These are phyloP conservation scores for Scelioninae gen. 1 DNA, from an alignment of 2,888 invertebrate genomes.

Conservation along the genomic window DNA sequence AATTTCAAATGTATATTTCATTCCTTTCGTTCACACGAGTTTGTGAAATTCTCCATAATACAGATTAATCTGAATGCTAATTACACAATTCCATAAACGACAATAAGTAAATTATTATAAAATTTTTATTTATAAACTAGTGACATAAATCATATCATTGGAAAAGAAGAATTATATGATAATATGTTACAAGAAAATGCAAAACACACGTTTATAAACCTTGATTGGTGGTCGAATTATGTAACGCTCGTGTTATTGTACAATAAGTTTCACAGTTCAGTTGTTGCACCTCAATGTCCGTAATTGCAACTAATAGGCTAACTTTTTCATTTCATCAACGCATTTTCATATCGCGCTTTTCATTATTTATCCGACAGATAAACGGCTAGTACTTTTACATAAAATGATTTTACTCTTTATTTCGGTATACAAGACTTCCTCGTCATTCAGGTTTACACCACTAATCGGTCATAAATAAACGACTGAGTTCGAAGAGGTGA, in stretches of 20 bases:
- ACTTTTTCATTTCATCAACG: constrained; percentile 12
- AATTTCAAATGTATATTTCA: too few species aligned
- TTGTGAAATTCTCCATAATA: too few species aligned
- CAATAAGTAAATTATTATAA: too few species aligned
- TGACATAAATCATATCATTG: background rate
- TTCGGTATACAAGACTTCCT: background rate
- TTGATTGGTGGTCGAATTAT: constrained; percentile 25
- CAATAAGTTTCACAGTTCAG: constrained; percentile 14
- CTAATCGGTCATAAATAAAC: constrained; percentile 1
- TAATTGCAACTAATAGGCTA: constrained; percentile 16
- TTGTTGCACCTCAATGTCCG: background rate
- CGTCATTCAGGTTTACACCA: background rate
- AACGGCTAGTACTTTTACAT: background rate
- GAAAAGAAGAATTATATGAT: background rate
- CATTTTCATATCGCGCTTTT: constrained; percentile 20
- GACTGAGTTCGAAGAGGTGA: background rate
- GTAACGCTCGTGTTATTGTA: constrained; percentile 11
- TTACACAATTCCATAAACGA: too few species aligned
- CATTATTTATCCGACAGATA: constrained; percentile 7
- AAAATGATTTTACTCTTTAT: background rate
- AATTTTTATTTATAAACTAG: too few species aligned
- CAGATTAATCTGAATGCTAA: too few species aligned
- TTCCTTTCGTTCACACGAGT: too few species aligned
- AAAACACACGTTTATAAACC: constrained; percentile 16
- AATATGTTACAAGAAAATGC: background rate